Base-by-base conservation (phyloP, 1,140 invertebrate species). In the Bombus polaris region DNA sequence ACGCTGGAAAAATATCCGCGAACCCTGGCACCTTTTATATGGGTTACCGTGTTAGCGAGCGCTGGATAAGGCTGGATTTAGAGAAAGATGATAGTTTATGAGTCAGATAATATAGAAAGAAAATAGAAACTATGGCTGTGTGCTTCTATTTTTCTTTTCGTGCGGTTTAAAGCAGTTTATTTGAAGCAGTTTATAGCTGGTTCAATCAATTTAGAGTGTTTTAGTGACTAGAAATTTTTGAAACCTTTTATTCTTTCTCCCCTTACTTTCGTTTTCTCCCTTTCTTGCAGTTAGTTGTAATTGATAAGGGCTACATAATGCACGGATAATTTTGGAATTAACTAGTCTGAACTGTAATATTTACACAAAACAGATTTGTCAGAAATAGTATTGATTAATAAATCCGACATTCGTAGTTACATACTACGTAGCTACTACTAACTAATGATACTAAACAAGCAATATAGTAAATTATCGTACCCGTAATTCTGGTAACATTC, bases 21-120 rank as follows among this genome's bases (percentile, higher is more conserved):
- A 12, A 42, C 25, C 5, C 3, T 32, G 37, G 10, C 15, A 65
- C 25, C 62, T 71, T 83, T 71, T 70, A 70, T 78, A 37, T 83
- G 13, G 82, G 82, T 83, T 47, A 83, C 44, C 35, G 74, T 83
- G 74, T 68, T 70, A 70, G 22, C 2, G 32, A 74, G 10, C 5
- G 2, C 6, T 82, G 8, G n/a, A 1, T 35, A 13, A 35, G 15
- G 15, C 2, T 3, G 76, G 18, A 78, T 65, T 59, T 25, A 22
- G 37, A 9, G 39, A 75, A 32, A 12, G 1, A 13, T n/a, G 5
- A 5, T 47, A 6, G n/a, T 15, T 37, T 39, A 15, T 5, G 25
- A 25, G 25, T n/a, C 12, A 5, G 59, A 62, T 9, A 10, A 28
- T 28, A 28, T 12, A 28, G 28, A 62, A 62, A n/a, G 28, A n/a